A percentile compares a stretch with the other conserved stretches of the same genome.
phyloP scores from a whole-genome alignment of 2,797 vertebrate genomes.

The Crypturellus tataupa region DNA sequence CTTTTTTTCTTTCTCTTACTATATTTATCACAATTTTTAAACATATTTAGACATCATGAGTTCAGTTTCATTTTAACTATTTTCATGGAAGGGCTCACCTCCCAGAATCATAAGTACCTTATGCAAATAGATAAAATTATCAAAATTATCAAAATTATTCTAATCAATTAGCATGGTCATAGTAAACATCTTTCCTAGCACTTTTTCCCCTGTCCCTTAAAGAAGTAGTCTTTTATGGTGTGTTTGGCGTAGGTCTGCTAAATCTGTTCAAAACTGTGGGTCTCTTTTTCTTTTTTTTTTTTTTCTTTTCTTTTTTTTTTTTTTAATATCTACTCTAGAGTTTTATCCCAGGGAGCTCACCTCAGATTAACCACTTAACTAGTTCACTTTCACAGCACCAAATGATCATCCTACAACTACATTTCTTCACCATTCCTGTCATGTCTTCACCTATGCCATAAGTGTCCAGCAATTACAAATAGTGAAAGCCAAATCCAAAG shows the following conservation, averaged over 20 bases:
- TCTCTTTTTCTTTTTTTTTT: rapidly evolving
- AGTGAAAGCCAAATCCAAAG: background rate
- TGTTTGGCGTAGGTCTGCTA: background rate
- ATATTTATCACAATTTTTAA: background rate
- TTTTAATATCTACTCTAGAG: background rate
- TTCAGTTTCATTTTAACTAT: background rate
- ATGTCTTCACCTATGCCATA: too few relatives aligned
- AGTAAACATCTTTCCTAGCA: background rate
- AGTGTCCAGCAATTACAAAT: background rate
- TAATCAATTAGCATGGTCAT: background rate
- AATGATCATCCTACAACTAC: background rate
- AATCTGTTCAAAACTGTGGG: background rate
- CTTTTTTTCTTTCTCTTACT: background rate
- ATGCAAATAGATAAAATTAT: background rate
- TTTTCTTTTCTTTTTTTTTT: too few relatives aligned
- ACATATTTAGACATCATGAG: background rate
- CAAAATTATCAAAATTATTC: background rate
- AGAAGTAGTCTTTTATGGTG: background rate
- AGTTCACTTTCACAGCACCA: background rate
- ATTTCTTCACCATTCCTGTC: background rate
- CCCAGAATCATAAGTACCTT: background rate
- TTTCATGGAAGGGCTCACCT: background rate
- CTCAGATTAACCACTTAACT: background rate
- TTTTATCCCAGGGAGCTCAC: background rate
- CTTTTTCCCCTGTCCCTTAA: background rate